Percentiles rank a stretch among this genome's conserved stretches.
Conservation (phyloP, 2,888 invertebrate species). For the Drosophila atroscutellata region DNA sequence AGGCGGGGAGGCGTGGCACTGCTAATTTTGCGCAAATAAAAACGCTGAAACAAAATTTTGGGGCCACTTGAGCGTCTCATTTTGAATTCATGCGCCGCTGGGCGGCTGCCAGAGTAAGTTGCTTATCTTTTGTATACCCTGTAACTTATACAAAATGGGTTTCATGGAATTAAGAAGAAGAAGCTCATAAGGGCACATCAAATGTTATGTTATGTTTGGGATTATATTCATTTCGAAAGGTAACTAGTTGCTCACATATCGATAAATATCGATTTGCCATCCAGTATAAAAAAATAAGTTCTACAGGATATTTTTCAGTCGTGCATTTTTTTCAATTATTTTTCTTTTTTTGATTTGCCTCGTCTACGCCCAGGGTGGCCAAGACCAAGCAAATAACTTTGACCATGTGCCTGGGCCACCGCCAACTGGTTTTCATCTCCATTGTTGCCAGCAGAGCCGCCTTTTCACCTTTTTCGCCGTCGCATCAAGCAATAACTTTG, state of each 20-base stretch:
- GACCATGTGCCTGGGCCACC: slow-evolving; percentile 58
- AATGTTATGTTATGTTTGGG: not conserved
- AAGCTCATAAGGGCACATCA: not conserved
- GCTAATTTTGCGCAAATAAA: slow-evolving; percentile 79
- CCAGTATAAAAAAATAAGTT: not conserved
- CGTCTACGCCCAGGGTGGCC: slow-evolving; percentile 33
- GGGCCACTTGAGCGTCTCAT: slow-evolving; percentile 74
- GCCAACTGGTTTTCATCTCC: slow-evolving; percentile 51
- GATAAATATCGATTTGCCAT: not conserved
- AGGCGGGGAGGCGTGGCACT: slow-evolving; percentile 11
- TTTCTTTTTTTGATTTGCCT: slow-evolving; percentile 1
- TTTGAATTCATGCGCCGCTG: slow-evolving; percentile 73
- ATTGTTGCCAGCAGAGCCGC: slow-evolving; percentile 41
- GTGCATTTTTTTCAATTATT: not conserved
- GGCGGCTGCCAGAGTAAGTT: slow-evolving; percentile 23
- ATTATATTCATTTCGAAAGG: not conserved
- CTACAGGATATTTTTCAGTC: not conserved
- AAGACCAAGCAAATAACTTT: slow-evolving; percentile 70
- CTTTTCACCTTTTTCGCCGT: slow-evolving; percentile 54
- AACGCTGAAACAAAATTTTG: slow-evolving; percentile 71
- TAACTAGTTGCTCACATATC: not conserved
- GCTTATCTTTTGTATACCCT: slow-evolving; percentile 7
- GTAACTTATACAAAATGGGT: not conserved
- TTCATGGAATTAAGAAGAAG: not conserved
- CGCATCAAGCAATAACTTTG: slow-evolving; percentile 68